Percentiles rank a stretch among this genome's conserved stretches.
These are phyloP conservation scores for Sweltsa coloradensis DNA, from an alignment of 1,140 invertebrate species.

Conservation along the genomic window DNA sequence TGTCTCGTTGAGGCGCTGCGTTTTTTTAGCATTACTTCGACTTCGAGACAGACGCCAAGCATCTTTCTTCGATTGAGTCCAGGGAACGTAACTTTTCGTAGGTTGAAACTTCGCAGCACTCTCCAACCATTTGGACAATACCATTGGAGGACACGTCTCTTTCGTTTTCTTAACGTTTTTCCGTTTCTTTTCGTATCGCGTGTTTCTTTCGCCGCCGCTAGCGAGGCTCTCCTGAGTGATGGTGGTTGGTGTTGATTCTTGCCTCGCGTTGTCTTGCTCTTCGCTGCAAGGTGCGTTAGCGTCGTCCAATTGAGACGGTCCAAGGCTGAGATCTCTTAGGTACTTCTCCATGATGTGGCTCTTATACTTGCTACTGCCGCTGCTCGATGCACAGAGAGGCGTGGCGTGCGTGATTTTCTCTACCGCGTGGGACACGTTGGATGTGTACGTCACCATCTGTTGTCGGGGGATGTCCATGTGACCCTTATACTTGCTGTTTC, in stretches of 20 bases:
- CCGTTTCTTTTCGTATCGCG: no score
- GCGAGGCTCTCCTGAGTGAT: constrained; percentile 18
- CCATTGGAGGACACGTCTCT: constrained; percentile 27
- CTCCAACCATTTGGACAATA: constrained; percentile 53
- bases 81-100: constrained; percentile 50
- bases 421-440: no score
- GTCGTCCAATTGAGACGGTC: constrained; percentile 1
- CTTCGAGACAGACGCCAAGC: constrained; percentile 1
- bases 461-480: no score
- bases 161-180: constrained; percentile 12
- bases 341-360: constrained; percentile 44
- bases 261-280: no score
- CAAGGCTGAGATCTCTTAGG: constrained; percentile 22
- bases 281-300: not conserved
- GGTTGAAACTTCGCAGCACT: constrained; percentile 52
- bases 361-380: constrained; percentile 33
- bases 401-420: constrained; percentile 21
- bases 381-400: constrained; percentile 11
- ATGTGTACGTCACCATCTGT: no score
- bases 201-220: no score
- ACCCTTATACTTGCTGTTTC: no score
- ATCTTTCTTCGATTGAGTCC: constrained; percentile 31
- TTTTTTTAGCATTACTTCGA: constrained; percentile 1
- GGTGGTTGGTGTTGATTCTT: constrained; percentile 21
- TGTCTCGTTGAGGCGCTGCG: not conserved